Percentiles rank a stretch among this genome's conserved stretches.
These are phyloP conservation scores for Dolomedes plantarius DNA, from an alignment of 2,888 invertebrate genomes.

Conservation along the genomic window DNA sequence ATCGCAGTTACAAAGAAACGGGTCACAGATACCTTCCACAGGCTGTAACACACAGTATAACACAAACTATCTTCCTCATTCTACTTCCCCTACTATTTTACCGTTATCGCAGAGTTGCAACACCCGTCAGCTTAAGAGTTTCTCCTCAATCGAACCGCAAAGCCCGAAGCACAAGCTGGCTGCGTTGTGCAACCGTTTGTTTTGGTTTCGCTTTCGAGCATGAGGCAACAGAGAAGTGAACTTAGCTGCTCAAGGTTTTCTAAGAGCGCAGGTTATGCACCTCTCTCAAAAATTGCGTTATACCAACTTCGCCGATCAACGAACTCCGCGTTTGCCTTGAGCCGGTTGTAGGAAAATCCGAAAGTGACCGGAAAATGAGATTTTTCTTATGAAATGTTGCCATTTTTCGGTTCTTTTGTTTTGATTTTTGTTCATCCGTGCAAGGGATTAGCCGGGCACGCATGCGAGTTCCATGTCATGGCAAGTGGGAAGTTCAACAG, in stretches of 20 bases:
- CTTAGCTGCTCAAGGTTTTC: slow-evolving; percentile 5
- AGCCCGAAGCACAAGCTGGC: background rate
- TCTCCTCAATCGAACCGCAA: background rate
- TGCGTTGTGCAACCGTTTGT: background rate
- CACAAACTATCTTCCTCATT: background rate
- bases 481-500: background rate
- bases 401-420: background rate
- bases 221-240: background rate
- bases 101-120: background rate
- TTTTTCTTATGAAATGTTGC: slow-evolving; percentile 9
- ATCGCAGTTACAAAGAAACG: too few species aligned
- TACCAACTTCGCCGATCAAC: background rate
- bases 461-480: background rate
- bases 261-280: background rate
- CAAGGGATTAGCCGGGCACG: background rate
- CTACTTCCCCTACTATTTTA: background rate
- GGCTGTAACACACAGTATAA: too few species aligned
- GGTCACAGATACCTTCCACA: too few species aligned
- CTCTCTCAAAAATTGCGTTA: slow-evolving; percentile 7
- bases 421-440: background rate
- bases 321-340: background rate
- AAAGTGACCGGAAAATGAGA: slow-evolving; percentile 14
- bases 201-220: background rate
- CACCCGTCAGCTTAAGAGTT: background rate
- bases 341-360: slow-evolving; percentile 6